A percentile compares a stretch with the other conserved stretches of the same genome.
These are phyloP conservation scores for Diadegma fenestrale DNA, from an alignment of 2,888 invertebrate species.

Conservation along the genomic window DNA sequence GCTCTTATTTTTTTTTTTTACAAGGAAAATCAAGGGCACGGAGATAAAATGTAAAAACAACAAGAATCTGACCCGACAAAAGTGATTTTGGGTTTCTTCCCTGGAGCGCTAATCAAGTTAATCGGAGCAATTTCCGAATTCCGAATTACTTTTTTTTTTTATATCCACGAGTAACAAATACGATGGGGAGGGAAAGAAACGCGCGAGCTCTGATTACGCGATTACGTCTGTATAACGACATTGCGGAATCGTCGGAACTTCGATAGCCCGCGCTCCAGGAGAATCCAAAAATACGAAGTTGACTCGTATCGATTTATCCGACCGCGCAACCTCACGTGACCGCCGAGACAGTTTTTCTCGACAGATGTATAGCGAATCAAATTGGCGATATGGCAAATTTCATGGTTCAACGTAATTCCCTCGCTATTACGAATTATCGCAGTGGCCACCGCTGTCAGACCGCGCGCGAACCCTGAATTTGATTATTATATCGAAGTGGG, in stretches of 20 bases:
- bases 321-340: background rate
- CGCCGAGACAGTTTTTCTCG: background rate
- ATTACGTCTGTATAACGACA: slow-evolving; percentile 63
- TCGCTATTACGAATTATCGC: slow-evolving; percentile 33
- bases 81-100: no score
- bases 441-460: slow-evolving; percentile 40
- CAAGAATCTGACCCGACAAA: no score
- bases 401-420: slow-evolving; percentile 2
- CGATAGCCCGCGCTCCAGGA: slow-evolving; percentile 37
- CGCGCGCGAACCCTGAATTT: slow-evolving; percentile 67
- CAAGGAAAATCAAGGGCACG: no score
- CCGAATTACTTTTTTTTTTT: no score
- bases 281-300: background rate
- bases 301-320: background rate
- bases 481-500: no score
- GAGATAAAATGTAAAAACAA: no score
- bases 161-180: no score
- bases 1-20: no score
- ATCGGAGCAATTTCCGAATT: no score
- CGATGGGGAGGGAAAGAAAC: slow-evolving; percentile 74
- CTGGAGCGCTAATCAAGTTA: no score
- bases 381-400: slow-evolving; percentile 45
- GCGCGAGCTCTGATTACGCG: slow-evolving; percentile 80
- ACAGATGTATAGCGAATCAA: slow-evolving; percentile 8
- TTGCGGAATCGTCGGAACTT: slow-evolving; percentile 73